Evolutionary conservation across 2,113 vertebrate species (phyloP), one percentile per base, ranked within the genome.

Genomic region (Psophia crepitans): DNA sequence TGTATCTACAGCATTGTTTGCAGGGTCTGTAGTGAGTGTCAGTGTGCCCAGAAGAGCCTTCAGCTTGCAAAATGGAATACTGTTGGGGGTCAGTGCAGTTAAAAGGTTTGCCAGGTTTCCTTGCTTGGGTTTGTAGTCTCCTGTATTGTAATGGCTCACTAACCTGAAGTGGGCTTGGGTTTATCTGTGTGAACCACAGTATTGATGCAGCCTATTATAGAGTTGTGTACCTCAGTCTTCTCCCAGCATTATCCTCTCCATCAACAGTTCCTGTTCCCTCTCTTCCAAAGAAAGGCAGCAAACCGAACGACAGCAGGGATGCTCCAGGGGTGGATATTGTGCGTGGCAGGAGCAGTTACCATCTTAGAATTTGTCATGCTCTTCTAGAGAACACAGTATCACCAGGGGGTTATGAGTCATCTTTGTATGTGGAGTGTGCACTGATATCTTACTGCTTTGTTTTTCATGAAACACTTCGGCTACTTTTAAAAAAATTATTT

Each of bases 141-240:
- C 53, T 48, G 27, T 18, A 5, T 22, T 22, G n/a, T 12, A 0
- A 0, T 27, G 39, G 26, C 77, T 84, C 12, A 3, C 12, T 35
- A 7, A 21, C 7, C 24, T 58, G 60, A 60, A 49, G 6, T 6
- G 23, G 17, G 16, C 16, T 39, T 49, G 33, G 44, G 6, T 37
- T 70, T 60, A 1, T 5, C 26, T 13, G 3, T 28, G 44, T n/a
- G 56, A 93, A 56, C n/a, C 23, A 2, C 41, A 20, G 14, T 15
- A 48, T 7, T 0, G 2, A 21, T n/a, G 53, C 64, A 48, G n/a
- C 65, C 46, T 58, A 0, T 30, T 18, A 19, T 0, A 9, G 57
- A 65, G 30, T 2, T 41, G 41, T 9, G 44, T 43, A 11, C 63
- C 12, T 53, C 35, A 11, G 26, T 23, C 48, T 53, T 51, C 33